Evolutionary conservation across 2,888 invertebrate genomes (phyloP).

Genomic region (Parasteatoda lunata): DNA sequence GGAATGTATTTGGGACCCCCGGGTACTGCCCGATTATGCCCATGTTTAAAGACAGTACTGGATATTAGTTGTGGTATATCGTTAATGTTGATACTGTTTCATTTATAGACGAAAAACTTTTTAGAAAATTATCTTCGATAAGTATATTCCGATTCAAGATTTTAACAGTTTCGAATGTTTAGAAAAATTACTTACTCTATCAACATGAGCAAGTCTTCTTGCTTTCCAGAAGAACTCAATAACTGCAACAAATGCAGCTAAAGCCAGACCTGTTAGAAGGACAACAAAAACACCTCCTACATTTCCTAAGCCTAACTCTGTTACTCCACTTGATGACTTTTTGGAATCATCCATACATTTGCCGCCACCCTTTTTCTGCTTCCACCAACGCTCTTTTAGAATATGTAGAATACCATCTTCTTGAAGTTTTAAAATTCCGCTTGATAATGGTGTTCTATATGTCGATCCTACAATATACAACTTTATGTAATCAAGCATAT

Average conservation of each 20-base stretch:
- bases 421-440: constrained; percentile 79
- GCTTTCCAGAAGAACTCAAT: constrained; percentile 71
- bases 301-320: constrained; percentile 71
- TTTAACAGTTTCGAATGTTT: too few species aligned
- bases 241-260: constrained; percentile 70
- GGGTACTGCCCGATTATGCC: too few species aligned
- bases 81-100: too few species aligned
- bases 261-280: constrained; percentile 70
- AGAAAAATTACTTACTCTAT: constrained; percentile 57
- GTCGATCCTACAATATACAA: constrained; percentile 48
- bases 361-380: constrained; percentile 73
- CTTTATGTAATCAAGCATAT: too few species aligned
- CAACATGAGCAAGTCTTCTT: constrained; percentile 58
- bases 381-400: constrained; percentile 77
- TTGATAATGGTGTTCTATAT: constrained; percentile 80
- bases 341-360: constrained; percentile 71
- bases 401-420: constrained; percentile 76
- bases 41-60: too few species aligned
- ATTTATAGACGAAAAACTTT: too few species aligned
- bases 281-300: constrained; percentile 74
- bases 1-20: too few species aligned
- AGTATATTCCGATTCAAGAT: too few species aligned
- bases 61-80: too few species aligned
- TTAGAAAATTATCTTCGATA: too few species aligned
- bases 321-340: constrained; percentile 70